Evolutionary conservation across 2,888 invertebrate genomes (phyloP), one percentile per base, ranked within the genome.

Genomic region (Syrphus vitripennis): DNA sequence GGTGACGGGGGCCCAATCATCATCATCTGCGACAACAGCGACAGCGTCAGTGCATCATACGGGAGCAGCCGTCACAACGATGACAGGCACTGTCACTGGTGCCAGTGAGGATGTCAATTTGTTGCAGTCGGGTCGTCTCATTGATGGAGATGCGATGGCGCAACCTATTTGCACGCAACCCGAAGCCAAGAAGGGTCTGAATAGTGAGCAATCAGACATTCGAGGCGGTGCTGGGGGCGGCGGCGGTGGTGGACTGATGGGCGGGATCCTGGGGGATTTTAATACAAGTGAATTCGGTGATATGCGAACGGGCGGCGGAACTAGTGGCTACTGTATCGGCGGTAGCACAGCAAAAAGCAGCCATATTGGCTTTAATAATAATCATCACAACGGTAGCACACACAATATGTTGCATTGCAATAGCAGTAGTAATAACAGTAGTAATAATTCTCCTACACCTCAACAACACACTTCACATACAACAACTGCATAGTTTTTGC

Each of bases 111-210:
- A 90, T 88, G 90, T 91, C 90, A 91, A 91, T 91, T 91, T 90
- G 89, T 79, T 89, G 88, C 89, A 89, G 71, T 88, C 88, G 48
- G 79, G 82, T 88, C 88, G 88, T 83, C 82, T 89, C 31, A 91
- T 91, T 74, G 92, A 91, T 87, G 91, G 90, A 67, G 91, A 91
- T 89, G 89, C 91, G 34, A 89, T 89, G 74, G 90, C 89, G 83
- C 89, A 90, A 83, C 92, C 92, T 37, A 92, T 92, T 63, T 92
- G 92, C 88, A 92, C 92, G 57, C 92, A 92, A 79, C 92, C 92
- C 10, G 92, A 92, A 90, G 90, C 90, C 26, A 91, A 89, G 69
- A 87, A 80, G 69, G 84, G 87, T 59, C 87, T 82, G 16, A 87
- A 83, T 19, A 83, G 78, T 65, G 88, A 88, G 72, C 88, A 88